Evolutionary conservation across 2,797 vertebrate genomes (phyloP).

Genomic region (Pangasius djambal): DNA sequence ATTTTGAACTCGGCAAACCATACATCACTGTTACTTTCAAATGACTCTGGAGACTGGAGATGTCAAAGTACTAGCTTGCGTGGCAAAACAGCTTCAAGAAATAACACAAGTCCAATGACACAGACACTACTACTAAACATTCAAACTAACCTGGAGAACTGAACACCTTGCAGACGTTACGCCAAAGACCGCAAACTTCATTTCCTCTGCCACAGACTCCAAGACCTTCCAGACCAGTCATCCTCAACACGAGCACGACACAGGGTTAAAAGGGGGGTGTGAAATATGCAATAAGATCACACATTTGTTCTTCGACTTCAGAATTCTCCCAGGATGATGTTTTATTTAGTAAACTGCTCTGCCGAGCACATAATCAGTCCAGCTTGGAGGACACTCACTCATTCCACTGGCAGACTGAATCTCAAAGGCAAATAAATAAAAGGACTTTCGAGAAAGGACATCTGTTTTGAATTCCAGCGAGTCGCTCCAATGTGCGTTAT

Average conservation of each 20-base stretch:
- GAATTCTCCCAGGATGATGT: slow-evolving; percentile 26
- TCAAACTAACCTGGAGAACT: neutral
- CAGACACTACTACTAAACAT: neutral
- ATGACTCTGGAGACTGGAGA: neutral
- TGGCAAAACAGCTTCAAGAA: neutral
- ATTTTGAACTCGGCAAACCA: neutral
- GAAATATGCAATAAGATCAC: slow-evolving; percentile 8
- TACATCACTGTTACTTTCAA: neutral
- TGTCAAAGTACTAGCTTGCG: neutral
- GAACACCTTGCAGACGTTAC: neutral
- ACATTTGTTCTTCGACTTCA: slow-evolving; percentile 23
- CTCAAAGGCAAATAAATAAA: slow-evolving; percentile 60
- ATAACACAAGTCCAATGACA: neutral
- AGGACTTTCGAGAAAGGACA: slow-evolving; percentile 59
- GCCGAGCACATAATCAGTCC: slow-evolving; percentile 40
- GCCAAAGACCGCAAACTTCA: neutral
- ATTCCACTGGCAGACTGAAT: slow-evolving; percentile 55
- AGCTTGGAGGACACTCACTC: slow-evolving; percentile 47
- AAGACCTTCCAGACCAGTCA: neutral
- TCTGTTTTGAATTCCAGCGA: slow-evolving; percentile 72
- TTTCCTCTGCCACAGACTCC: neutral
- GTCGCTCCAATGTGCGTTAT: slow-evolving; percentile 58
- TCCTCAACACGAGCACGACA: neutral
- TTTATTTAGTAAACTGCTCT: slow-evolving; percentile 47
- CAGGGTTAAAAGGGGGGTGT: slow-evolving; percentile 14